phyloP scores from a whole-genome alignment of 1,140 invertebrate species.

The Conus ventricosus region DNA sequence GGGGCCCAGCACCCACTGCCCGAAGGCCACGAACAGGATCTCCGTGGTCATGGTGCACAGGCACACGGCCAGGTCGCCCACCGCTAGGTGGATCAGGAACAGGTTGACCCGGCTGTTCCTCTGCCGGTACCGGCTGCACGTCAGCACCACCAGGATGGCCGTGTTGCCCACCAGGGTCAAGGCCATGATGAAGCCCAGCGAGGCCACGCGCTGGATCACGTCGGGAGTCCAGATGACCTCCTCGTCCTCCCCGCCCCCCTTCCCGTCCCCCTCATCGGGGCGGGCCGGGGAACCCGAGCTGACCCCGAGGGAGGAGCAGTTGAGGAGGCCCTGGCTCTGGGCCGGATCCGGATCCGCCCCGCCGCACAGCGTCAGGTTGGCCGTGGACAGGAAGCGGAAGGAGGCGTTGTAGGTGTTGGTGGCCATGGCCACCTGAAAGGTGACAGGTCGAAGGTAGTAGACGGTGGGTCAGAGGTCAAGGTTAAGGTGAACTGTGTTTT shows the following conservation, averaged over 20 bases:
- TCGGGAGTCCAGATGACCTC: slow-evolving; percentile 71
- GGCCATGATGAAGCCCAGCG: slow-evolving; percentile 73
- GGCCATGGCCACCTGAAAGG: not conserved
- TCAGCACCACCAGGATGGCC: slow-evolving; percentile 73
- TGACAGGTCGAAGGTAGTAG: not conserved
- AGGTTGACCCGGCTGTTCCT: slow-evolving; percentile 75
- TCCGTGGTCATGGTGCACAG: slow-evolving; percentile 76
- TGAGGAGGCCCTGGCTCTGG: slow-evolving; percentile 1
- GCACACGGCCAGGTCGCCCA: slow-evolving; percentile 75
- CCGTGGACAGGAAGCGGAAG: not conserved
- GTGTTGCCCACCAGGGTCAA: slow-evolving; percentile 74
- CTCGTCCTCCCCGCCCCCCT: not conserved
- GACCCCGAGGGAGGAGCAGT: slow-evolving; percentile 5
- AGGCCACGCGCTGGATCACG: slow-evolving; percentile 74
- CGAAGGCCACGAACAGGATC: slow-evolving; percentile 74
- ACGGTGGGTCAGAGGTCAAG: not conserved
- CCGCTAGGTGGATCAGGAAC: slow-evolving; percentile 76
- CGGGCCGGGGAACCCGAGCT: not conserved
- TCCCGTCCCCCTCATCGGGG: not conserved
- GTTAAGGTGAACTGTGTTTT: not conserved
- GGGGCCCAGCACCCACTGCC: slow-evolving; percentile 73
- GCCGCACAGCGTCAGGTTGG: slow-evolving; percentile 2
- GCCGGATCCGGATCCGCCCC: not conserved
- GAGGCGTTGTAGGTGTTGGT: not conserved
- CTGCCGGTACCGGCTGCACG: slow-evolving; percentile 68